phyloP scores from a whole-genome alignment of 1,140 invertebrate species.

The Maconellicoccus hirsutus region DNA sequence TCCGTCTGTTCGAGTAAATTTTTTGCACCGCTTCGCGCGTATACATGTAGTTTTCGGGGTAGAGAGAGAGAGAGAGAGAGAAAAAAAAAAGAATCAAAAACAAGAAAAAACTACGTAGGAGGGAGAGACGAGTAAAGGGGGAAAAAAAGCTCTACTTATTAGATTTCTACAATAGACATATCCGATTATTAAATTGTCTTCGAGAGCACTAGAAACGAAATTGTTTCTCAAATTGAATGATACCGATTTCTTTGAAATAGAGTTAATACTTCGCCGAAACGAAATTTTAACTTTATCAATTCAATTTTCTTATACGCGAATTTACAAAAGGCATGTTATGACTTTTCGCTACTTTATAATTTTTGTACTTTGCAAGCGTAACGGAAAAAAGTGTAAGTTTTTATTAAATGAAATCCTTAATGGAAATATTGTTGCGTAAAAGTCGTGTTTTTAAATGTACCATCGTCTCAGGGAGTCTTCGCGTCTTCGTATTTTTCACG shows the following conservation, averaged over 20 bases:
- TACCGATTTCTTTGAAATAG: background rate
- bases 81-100: too few species aligned
- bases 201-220: conserved; percentile 7
- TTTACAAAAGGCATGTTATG: background rate
- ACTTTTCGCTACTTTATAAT: background rate
- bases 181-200: conserved; percentile 4
- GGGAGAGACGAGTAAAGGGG: background rate
- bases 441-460: background rate
- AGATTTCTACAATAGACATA: conserved; percentile 3
- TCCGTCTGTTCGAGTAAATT: too few species aligned
- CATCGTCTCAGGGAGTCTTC: background rate
- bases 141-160: background rate
- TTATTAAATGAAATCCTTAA: background rate
- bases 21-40: too few species aligned
- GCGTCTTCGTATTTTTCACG: too few species aligned
- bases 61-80: too few species aligned
- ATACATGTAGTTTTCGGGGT: too few species aligned
- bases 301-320: background rate
- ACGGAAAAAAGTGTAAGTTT: background rate
- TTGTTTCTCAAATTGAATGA: background rate
- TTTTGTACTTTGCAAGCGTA: background rate
- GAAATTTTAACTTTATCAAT: conserved; percentile 10
- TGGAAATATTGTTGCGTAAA: background rate
- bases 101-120: too few species aligned
- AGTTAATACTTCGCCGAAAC: conserved; percentile 3